A percentile compares a stretch with the other conserved stretches of the same genome.
Conservation (phyloP, 2,888 invertebrate genomes). For the Cinara cedri region DNA sequence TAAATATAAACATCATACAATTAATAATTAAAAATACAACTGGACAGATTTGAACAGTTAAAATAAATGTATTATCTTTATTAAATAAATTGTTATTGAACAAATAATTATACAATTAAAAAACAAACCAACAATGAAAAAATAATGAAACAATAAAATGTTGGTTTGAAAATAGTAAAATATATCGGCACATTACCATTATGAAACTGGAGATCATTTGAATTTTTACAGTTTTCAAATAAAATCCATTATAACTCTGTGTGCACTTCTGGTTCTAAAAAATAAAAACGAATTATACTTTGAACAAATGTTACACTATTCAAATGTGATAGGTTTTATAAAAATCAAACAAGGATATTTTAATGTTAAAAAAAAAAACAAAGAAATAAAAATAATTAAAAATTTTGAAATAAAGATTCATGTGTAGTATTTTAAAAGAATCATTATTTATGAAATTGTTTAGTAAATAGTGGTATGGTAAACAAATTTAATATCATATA, state of each 20-base stretch:
- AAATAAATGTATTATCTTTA: background rate
- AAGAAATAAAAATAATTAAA: too few relatives aligned
- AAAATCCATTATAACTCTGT: slow-evolving; percentile 47
- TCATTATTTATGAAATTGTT: too few relatives aligned
- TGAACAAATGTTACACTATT: background rate
- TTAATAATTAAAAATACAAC: background rate
- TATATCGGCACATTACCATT: slow-evolving; percentile 24
- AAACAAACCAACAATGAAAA: slow-evolving; percentile 14
- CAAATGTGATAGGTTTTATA: too few relatives aligned
- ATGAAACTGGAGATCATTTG: slow-evolving; percentile 53
- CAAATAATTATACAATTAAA: slow-evolving; percentile 14
- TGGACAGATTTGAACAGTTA: background rate
- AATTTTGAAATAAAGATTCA: too few relatives aligned
- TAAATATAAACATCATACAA: background rate
- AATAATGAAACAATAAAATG: slow-evolving; percentile 2
- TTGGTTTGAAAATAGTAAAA: slow-evolving; percentile 22
- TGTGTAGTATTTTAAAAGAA: too few relatives aligned
- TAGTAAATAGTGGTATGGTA: too few relatives aligned
- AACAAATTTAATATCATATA: too few relatives aligned
- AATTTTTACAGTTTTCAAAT: slow-evolving; percentile 37
- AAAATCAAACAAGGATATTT: too few relatives aligned
- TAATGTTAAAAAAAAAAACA: too few relatives aligned
- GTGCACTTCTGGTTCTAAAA: slow-evolving; percentile 29
- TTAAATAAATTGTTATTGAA: slow-evolving; percentile 7
- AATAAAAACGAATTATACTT: slow-evolving; percentile 15